Percentiles rank a stretch among this genome's conserved stretches.
These are phyloP conservation scores for Mohoua ochrocephala DNA, from an alignment of 2,113 vertebrate species.

Conservation along the genomic window DNA sequence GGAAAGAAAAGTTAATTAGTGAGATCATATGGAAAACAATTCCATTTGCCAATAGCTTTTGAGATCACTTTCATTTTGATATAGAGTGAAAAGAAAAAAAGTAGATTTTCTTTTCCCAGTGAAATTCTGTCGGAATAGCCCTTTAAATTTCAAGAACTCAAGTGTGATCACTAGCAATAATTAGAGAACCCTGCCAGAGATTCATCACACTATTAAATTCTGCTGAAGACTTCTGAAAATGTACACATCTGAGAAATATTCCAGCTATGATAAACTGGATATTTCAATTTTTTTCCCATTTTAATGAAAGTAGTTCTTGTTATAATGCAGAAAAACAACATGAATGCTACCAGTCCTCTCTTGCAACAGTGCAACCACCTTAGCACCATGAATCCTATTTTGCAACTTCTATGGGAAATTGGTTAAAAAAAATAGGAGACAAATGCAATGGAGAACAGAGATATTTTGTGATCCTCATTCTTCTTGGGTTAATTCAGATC, in stretches of 20 bases:
- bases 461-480: not conserved
- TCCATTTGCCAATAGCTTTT: not conserved
- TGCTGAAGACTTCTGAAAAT: not conserved
- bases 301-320: not conserved
- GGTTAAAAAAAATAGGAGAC: not conserved
- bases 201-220: not conserved
- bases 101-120: not conserved
- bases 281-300: not conserved
- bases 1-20: conserved; percentile 21
- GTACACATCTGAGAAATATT: not conserved
- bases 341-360: not conserved
- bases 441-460: not conserved
- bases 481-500: not conserved
- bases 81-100: not conserved
- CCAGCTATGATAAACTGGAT: not conserved
- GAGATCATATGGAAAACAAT: not conserved
- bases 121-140: not conserved
- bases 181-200: not conserved
- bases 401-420: not conserved
- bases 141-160: not conserved
- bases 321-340: not conserved
- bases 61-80: not conserved
- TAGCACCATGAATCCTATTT: not conserved
- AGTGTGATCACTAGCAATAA: not conserved
- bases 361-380: not conserved